Base-by-base conservation (phyloP, 2,113 vertebrate genomes). In the Eonycteris spelaea region DNA sequence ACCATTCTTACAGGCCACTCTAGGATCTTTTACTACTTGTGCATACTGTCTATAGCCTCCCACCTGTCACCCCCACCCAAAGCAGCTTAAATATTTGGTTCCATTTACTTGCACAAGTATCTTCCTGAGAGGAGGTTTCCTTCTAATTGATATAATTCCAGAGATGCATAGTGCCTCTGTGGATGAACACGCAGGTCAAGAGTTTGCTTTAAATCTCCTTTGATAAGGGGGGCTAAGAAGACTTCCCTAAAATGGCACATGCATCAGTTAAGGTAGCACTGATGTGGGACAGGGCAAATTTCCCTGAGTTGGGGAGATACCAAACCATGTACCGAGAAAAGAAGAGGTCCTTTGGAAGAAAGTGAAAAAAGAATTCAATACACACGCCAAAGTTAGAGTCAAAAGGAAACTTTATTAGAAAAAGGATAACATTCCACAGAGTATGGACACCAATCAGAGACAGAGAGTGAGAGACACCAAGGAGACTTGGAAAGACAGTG, bases 31-130 rank as follows among this genome's bases (percentile, higher is more conserved):
- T 40, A 35, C 12, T 74, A 14, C 10, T 40, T 71, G 18, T 28
- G 11, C 5, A 45, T 6, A 28, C 8, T 48, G 21, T 33, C 19
- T 45, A 10, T 21, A 35, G 19, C 5, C 2, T 87, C 19, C 5
- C 7, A 18, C 11, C 14, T 26, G 26, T 3, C n/a, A 61, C 1
- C 0, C 6, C 6, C 1, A 15, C 10, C 26, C 28, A 57, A 92
- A 68, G 26, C 22, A 86, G 5, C 33, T 95, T 57, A 57, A 83
- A 9, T 43, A 6, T 45, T 45, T 68, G 8, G 30, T 74, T 67
- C 40, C 3, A 40, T 6, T 71, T 28, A 35, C 51, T 51, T 14
- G 51, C 3, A 6, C 35, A 63, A 68, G 18, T 55, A 73, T 45
- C 13, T 61, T 83, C n/a, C 7, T 45, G 45, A 87, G 24, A 65